phyloP scores from a whole-genome alignment of 2,797 vertebrate species.

The Pristis pectinata region DNA sequence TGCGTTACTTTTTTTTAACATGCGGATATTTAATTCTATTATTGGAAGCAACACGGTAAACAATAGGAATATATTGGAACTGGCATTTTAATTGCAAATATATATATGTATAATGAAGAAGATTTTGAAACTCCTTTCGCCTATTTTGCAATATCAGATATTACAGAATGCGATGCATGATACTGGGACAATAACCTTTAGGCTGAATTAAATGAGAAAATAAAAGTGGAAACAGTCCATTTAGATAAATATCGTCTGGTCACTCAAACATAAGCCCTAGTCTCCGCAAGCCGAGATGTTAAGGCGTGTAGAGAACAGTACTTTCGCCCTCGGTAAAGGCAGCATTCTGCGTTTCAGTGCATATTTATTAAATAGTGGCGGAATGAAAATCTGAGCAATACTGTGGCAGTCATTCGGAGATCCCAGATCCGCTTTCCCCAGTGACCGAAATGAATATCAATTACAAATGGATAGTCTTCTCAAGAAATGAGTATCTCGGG shows the following conservation, averaged over 20 bases:
- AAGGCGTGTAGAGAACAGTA: background rate
- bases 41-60: no score
- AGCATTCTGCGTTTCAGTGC: background rate
- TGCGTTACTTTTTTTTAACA: background rate
- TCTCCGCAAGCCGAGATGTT: background rate
- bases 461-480: conserved; percentile 1
- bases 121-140: background rate
- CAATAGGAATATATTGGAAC: background rate
- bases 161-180: background rate
- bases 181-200: background rate
- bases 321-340: background rate
- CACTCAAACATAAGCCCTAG: background rate
- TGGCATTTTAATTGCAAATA: background rate
- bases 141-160: background rate
- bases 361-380: background rate
- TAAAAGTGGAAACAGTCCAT: background rate
- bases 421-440: background rate
- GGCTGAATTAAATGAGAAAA: background rate
- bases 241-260: conserved; percentile 11
- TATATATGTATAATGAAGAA: background rate
- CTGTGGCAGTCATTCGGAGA: background rate
- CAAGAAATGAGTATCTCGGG: background rate
- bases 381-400: background rate
- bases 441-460: background rate
- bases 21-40: background rate